These are phyloP conservation scores for Acrobasis consociella DNA, from an alignment of 2,888 invertebrate genomes.

Conservation along the genomic window DNA sequence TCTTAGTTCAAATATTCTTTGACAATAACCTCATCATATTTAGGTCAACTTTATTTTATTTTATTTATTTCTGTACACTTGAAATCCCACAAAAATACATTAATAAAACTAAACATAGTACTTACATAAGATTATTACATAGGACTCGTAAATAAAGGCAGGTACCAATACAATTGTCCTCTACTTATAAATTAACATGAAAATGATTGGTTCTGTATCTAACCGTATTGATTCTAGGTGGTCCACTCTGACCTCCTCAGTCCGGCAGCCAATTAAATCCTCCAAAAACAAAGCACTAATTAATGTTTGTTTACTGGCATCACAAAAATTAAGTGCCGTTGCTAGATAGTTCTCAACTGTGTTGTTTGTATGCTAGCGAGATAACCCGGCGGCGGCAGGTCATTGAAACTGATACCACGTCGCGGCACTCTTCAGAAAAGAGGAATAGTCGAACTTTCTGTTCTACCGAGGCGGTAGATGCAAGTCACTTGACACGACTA, in stretches of 20 bases:
- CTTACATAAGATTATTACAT: too few relatives aligned
- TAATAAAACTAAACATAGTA: too few relatives aligned
- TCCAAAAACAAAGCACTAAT: slow-evolving; percentile 24
- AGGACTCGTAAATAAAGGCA: too few relatives aligned
- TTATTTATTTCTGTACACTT: too few relatives aligned
- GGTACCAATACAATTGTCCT: too few relatives aligned
- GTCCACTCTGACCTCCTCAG: slow-evolving; percentile 6
- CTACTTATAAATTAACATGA: too few relatives aligned
- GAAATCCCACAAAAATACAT: too few relatives aligned
- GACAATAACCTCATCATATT: too few relatives aligned
- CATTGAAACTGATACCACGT: slow-evolving; percentile 44
- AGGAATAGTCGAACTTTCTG: not conserved
- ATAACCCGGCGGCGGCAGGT: slow-evolving; percentile 51
- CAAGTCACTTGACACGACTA: too few relatives aligned
- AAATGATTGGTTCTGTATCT: too few relatives aligned
- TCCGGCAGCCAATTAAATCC: slow-evolving; percentile 7
- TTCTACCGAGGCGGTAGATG: not conserved
- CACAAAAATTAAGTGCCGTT: slow-evolving; percentile 45
- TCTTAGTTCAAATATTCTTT: too few relatives aligned
- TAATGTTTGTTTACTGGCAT: slow-evolving; percentile 38
- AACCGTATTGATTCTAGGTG: not conserved
- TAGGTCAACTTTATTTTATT: too few relatives aligned
- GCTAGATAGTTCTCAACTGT: slow-evolving; percentile 34
- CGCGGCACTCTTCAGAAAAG: slow-evolving; percentile 23
- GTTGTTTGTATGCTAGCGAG: slow-evolving; percentile 47